Base-by-base conservation (phyloP, 1,140 invertebrate genomes). In the Drosophila oshimai region DNA sequence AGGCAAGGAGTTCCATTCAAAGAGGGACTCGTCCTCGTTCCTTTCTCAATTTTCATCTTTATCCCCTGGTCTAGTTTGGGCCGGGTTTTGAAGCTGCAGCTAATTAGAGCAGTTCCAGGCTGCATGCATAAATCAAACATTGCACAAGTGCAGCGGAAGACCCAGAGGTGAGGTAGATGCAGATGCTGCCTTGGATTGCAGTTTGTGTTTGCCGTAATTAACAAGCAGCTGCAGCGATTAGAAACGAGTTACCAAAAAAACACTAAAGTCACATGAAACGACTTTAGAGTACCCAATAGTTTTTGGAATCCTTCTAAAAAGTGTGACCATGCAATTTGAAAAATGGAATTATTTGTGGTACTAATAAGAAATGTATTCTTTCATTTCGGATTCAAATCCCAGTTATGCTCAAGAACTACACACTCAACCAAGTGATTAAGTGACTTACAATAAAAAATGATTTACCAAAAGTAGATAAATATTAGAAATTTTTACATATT, bases 151-250 rank as follows among this genome's bases (percentile, higher is more conserved):
- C 69, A 65, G 34, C 70, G 37, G 10, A 45, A 51, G 49, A 34
- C 41, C 31, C 20, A 33, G 18, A 33, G 51, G 24, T 57, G 44
- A 50, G 34, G 22, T 10, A 3, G 34, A 15, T n/a, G 45, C 15
- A 31, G 60, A 28, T 37, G 41, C 17, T 33, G 26, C 45, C 61
- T 70, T 71, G 50, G 60, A 44, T 51, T 67, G 65, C 65, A 75
- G 68, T 62, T 67, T 77, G 50, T 87, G 76, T 87, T 87, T 87
- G 76, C 76, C 45, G 73, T 87, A 87, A 87, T 87, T 87, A 87
- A 87, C 81, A 76, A 76, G 60, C 68, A 69, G 49, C 67, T 39
- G 49, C 39, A 49, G 68, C 72, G 80, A 80, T 86, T 80, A 74
- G 74, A 51, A 80, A 86, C 68, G 41, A 74, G 68, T 77, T 87